A percentile compares a stretch with the other conserved stretches of the same genome.
Evolutionary conservation across 2,888 invertebrate genomes (phyloP).

Genomic region (Habroteleia sp.): DNA sequence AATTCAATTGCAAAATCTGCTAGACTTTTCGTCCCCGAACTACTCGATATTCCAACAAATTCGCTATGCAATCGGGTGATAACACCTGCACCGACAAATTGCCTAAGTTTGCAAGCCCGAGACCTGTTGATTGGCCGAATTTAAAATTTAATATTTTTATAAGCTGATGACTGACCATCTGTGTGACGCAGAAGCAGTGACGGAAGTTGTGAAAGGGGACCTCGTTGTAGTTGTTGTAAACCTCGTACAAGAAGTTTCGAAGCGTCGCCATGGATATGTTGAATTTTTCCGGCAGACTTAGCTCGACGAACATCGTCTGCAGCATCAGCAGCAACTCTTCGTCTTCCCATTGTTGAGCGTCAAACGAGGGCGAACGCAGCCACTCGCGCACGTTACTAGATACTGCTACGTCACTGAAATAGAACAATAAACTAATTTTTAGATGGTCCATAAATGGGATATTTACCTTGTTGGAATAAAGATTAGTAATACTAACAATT

Average conservation of each 20-base stretch:
- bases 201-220: slow-evolving; percentile 94
- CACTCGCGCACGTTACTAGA: slow-evolving; percentile 85
- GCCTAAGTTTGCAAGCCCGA: background rate
- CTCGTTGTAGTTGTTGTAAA: slow-evolving; percentile 91
- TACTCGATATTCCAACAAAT: too few species aligned
- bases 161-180: slow-evolving; percentile 86
- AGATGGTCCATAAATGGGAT: too few species aligned
- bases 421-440: too few species aligned
- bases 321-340: slow-evolving; percentile 89
- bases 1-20: too few species aligned
- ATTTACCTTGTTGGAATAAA: too few species aligned
- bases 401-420: slow-evolving; percentile 84
- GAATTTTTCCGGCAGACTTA: slow-evolving; percentile 88
- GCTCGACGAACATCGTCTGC: slow-evolving; percentile 91
- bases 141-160: background rate
- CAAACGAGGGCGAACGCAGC: slow-evolving; percentile 87
- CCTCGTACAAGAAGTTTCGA: slow-evolving; percentile 88
- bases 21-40: too few species aligned
- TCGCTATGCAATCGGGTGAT: too few species aligned
- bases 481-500: too few species aligned
- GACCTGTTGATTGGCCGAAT: slow-evolving; percentile 1
- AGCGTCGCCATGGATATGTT: slow-evolving; percentile 87
- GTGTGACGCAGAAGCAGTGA: slow-evolving; percentile 93
- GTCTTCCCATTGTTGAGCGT: slow-evolving; percentile 91
- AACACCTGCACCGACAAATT: background rate